These are phyloP conservation scores for Drosophila phalerata DNA, from an alignment of 2,888 invertebrate genomes.

Conservation along the genomic window DNA sequence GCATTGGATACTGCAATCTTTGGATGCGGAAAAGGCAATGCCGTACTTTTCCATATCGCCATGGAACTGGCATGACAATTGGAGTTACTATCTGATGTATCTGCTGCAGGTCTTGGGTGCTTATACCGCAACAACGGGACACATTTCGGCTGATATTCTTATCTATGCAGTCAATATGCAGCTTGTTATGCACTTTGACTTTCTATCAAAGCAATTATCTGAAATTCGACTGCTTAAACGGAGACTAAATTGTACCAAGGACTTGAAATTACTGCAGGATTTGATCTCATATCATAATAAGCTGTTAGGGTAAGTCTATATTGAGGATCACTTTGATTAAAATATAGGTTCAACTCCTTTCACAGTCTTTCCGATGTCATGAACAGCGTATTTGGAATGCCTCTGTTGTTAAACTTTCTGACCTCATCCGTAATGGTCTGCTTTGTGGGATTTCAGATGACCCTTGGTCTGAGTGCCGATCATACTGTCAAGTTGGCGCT, in stretches of 20 bases:
- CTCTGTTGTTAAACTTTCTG: constrained; percentile 71
- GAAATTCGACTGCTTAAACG: constrained; percentile 1
- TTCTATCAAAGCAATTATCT: constrained; percentile 36
- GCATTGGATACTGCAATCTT: constrained; percentile 30
- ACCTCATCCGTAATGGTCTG: constrained; percentile 69
- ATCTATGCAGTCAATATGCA: constrained; percentile 69
- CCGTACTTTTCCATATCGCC: constrained; percentile 49
- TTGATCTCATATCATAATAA: constrained; percentile 49
- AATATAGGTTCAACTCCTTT: not conserved
- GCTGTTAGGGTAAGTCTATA: constrained; percentile 30
- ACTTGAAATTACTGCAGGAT: constrained; percentile 16
- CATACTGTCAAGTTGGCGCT: constrained; percentile 60
- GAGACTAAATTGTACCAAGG: not conserved
- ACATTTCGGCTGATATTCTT: constrained; percentile 72
- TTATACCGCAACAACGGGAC: constrained; percentile 56
- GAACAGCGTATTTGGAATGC: constrained; percentile 65
- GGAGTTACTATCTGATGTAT: constrained; percentile 62
- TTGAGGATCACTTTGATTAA: not conserved
- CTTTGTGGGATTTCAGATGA: constrained; percentile 63
- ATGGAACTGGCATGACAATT: constrained; percentile 52
- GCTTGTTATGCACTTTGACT: constrained; percentile 78
- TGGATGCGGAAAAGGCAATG: constrained; percentile 30
- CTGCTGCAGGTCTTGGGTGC: constrained; percentile 55
- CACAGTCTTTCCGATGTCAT: constrained; percentile 48
- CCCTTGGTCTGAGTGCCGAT: constrained; percentile 52